Base-by-base conservation (phyloP, 2,797 vertebrate genomes). In the Cynodonichthys magdalenae region DNA sequence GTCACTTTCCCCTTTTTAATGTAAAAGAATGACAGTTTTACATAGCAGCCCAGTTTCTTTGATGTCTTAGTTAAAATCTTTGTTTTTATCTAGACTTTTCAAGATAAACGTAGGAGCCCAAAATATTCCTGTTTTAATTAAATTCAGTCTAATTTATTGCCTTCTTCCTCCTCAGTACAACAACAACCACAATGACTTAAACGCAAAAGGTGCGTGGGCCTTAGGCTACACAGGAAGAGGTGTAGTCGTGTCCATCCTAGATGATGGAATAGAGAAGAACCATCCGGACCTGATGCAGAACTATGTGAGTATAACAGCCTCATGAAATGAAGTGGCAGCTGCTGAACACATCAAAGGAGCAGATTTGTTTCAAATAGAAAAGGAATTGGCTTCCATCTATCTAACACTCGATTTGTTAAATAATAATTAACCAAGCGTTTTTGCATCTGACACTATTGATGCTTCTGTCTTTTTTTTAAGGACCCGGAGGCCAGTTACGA, bases 251-350 rank as follows among this genome's bases (percentile, higher is more conserved):
- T 98, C 98, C 79, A 99, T 99, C 86, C 88, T 99, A 89, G 98
- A 99, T 24, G 98, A 99, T 0, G 98, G 98, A 57, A 98, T 99
- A 2, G 98, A 99, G 90, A 99, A 97, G 93, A 96, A 96, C 90
- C 98, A 99, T 79, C 96, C 97, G 0, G 98, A 99, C 80, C 89
- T 99, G 66, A 90, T 71, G 50, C 77, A 90, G 68, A 92, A 92
- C 81, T 92, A 92, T 0, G 91, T 92, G 71, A 92, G 91, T 91
- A 69, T 14, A 15, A 53, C 48, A 61, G 15, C 27, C 14, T 11
- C 46, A 51, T 59, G 4, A 58, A 3, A 44, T 17, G 1, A 46
- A 54, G 28, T 28, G 52, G 15, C 47, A 20, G 12, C 11, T 57
- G 51, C 15, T 3, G 42, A 10, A 3, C 8, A n/a, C 1, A 15